Conservation (phyloP, 2,888 invertebrate species). For the Tortrix viridana region DNA sequence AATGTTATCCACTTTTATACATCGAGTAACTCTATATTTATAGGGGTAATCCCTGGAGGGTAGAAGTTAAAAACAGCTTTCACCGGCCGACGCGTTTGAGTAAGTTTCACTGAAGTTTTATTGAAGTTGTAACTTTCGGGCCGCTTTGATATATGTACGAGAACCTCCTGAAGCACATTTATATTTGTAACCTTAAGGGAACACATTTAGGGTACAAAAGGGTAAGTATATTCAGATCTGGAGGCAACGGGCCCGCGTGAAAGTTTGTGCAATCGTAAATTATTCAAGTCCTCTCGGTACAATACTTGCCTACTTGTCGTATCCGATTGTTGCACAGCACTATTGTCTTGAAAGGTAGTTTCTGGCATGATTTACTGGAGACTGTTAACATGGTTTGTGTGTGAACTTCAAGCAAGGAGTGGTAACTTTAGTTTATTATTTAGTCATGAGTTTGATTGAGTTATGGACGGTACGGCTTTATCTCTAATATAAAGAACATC, state of each 20-base stretch:
- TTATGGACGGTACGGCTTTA: too few relatives aligned
- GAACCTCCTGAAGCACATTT: constrained; percentile 5
- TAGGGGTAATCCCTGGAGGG: constrained; percentile 71
- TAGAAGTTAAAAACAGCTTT: constrained; percentile 81
- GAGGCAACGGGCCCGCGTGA: constrained; percentile 56
- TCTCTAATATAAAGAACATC: too few relatives aligned
- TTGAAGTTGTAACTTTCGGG: constrained; percentile 69
- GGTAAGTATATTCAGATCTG: constrained; percentile 4
- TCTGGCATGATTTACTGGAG: constrained; percentile 27
- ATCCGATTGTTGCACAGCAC: constrained; percentile 58
- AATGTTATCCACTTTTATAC: constrained; percentile 66
- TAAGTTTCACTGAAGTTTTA: constrained; percentile 64
- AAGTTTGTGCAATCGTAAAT: constrained; percentile 80
- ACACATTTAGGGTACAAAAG: constrained; percentile 23
- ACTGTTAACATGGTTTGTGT: constrained; percentile 13
- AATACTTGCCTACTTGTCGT: constrained; percentile 65
- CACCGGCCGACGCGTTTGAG: constrained; percentile 66
- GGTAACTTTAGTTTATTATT: not conserved
- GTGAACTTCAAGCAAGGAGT: constrained; percentile 6
- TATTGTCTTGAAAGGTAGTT: constrained; percentile 32
- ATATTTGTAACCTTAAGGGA: constrained; percentile 25
- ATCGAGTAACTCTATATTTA: constrained; percentile 78
- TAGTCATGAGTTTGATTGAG: not conserved
- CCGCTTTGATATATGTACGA: constrained; percentile 74
- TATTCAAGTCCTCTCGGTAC: constrained; percentile 70